A percentile compares a stretch with the other conserved stretches of the same genome.
Conservation (phyloP, 2,888 invertebrate species). For the Spodoptera littoralis region DNA sequence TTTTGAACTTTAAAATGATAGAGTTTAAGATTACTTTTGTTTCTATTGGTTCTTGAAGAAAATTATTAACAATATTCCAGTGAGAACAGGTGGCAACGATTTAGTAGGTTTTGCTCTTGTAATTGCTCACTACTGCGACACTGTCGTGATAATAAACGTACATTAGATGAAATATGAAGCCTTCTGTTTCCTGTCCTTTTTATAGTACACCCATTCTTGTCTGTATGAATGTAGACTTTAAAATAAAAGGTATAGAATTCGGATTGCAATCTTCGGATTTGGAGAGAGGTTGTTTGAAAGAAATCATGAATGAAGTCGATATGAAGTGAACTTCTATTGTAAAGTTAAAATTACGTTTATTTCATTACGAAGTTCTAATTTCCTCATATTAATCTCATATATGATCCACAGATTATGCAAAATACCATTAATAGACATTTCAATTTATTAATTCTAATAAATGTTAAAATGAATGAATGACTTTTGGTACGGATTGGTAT, state of each 20-base stretch:
- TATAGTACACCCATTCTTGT: constrained; percentile 1
- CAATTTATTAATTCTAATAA: too few relatives aligned
- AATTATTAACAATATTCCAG: constrained; percentile 78
- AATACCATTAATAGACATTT: too few relatives aligned
- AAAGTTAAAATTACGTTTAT: constrained; percentile 1
- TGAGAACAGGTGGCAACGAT: constrained; percentile 83
- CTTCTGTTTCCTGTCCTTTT: constrained; percentile 33
- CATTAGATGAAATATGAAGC: constrained; percentile 73
- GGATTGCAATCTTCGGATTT: constrained; percentile 25
- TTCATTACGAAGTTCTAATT: too few relatives aligned
- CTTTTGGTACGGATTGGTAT: too few relatives aligned
- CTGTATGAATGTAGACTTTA: constrained; percentile 11
- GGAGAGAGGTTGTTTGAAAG: constrained; percentile 23
- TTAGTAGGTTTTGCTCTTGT: constrained; percentile 80
- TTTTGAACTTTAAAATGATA: constrained; percentile 46
- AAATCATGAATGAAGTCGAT: constrained; percentile 58
- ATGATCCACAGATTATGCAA: too few relatives aligned
- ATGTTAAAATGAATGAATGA: too few relatives aligned
- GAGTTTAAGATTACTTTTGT: constrained; percentile 54
- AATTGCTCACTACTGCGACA: constrained; percentile 80
- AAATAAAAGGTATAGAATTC: background rate
- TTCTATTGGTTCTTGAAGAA: constrained; percentile 54
- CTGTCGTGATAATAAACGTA: constrained; percentile 74
- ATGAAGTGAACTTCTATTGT: constrained; percentile 52
- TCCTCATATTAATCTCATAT: too few relatives aligned